Conservation (phyloP, 2,113 vertebrate species). For the Eudyptes chrysolophus region DNA sequence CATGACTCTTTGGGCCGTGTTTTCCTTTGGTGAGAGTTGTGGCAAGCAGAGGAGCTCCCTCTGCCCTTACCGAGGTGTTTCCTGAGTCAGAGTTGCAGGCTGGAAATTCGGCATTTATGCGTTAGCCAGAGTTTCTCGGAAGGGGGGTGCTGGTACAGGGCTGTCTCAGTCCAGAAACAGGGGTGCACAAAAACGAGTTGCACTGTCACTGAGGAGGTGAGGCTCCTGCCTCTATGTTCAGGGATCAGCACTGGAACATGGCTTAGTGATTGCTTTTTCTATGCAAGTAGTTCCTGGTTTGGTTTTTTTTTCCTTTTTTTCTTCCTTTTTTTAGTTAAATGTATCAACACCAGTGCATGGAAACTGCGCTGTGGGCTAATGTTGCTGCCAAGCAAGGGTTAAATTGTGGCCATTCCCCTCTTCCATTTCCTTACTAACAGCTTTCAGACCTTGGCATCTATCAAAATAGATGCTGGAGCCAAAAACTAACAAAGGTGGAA, state of each 20-base stretch:
- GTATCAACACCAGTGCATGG: background rate
- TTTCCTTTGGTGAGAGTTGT: background rate
- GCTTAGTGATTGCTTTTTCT: background rate
- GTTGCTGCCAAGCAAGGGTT: background rate
- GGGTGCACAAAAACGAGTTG: background rate
- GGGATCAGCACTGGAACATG: background rate
- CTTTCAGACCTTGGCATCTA: conserved; percentile 11
- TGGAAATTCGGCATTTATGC: background rate
- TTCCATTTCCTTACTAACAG: conserved; percentile 2
- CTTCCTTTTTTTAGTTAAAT: background rate
- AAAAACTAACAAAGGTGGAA: conserved; percentile 42
- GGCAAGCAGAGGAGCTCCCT: background rate
- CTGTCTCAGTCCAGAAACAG: background rate
- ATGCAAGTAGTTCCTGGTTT: background rate
- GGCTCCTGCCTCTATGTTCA: background rate
- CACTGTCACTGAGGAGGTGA: background rate
- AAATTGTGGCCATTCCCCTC: background rate
- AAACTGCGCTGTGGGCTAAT: accelerated
- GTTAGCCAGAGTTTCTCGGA: background rate
- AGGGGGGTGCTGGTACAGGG: background rate
- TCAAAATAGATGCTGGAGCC: conserved; percentile 21
- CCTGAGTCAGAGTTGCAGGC: background rate
- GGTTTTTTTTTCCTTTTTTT: accelerated
- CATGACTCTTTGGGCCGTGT: background rate
- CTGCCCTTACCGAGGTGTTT: background rate